These are phyloP conservation scores for Zaprionus davidi DNA, from an alignment of 1,140 invertebrate species.

Conservation along the genomic window DNA sequence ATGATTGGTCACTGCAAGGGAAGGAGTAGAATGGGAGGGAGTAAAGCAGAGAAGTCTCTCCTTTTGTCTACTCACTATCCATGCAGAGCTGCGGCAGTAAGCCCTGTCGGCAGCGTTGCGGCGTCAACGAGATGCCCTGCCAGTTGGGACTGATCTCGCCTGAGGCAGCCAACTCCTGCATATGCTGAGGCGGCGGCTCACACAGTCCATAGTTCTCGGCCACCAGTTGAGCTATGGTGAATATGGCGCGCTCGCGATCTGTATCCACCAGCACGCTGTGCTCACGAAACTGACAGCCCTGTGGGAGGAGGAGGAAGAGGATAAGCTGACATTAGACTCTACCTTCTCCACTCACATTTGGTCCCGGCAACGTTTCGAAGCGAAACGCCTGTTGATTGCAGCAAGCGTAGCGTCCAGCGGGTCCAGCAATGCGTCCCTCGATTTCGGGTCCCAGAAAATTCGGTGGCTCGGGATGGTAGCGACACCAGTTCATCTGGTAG, in stretches of 20 bases:
- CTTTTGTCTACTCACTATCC: conserved; percentile 61
- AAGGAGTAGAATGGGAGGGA: background rate
- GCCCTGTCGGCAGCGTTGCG: conserved; percentile 75
- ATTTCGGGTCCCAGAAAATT: conserved; percentile 90
- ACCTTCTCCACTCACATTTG: conserved; percentile 60
- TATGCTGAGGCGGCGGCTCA: conserved; percentile 62
- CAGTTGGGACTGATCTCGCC: conserved; percentile 68
- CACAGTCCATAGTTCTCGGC: conserved; percentile 69
- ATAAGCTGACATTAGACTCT: background rate
- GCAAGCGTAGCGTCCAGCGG: conserved; percentile 92
- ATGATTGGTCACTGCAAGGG: conserved; percentile 57
- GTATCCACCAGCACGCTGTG: conserved; percentile 81
- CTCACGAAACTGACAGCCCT: conserved; percentile 83
- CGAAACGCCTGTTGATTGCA: conserved; percentile 93
- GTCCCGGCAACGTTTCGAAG: conserved; percentile 88
- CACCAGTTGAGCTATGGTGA: conserved; percentile 78
- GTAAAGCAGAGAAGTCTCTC: background rate
- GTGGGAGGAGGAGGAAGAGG: background rate
- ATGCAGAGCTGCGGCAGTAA: conserved; percentile 74
- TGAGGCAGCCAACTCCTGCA: conserved; percentile 62
- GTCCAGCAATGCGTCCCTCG: conserved; percentile 86
- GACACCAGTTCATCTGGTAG: conserved; percentile 91
- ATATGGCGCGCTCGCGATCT: conserved; percentile 79
- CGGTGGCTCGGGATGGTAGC: conserved; percentile 90
- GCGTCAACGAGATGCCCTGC: conserved; percentile 74